Conservation (phyloP, 2,888 invertebrate species). For the Seira sanloemensis region DNA sequence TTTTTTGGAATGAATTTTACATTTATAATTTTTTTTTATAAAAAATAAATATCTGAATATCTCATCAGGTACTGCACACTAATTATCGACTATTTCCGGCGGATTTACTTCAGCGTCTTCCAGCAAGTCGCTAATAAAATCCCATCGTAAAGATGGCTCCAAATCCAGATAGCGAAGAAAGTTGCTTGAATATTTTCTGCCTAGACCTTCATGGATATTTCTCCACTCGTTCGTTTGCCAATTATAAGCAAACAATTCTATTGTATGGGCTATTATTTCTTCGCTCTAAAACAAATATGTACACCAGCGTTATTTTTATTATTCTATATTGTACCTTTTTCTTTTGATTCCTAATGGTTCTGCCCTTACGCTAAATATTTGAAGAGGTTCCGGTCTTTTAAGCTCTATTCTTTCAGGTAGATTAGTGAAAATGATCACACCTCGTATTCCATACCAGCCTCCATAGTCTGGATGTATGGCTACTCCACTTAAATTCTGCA, state of each 20-base stretch:
- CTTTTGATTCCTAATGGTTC: too few species aligned
- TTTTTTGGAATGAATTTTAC: too few species aligned
- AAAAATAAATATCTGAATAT: too few species aligned
- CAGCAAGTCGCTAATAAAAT: slow-evolving; percentile 35
- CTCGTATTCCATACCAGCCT: slow-evolving; percentile 78
- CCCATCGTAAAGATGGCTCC: slow-evolving; percentile 61
- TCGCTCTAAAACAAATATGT: slow-evolving; percentile 56
- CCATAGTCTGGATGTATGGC: slow-evolving; percentile 77
- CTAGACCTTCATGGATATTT: slow-evolving; percentile 57
- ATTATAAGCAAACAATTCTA: slow-evolving; percentile 69
- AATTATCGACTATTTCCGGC: too few species aligned
- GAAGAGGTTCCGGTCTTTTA: slow-evolving; percentile 34
- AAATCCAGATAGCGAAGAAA: slow-evolving; percentile 66
- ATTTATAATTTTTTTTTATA: too few species aligned
- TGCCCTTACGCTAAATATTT: slow-evolving; percentile 49
- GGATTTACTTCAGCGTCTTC: too few species aligned
- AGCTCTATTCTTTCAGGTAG: slow-evolving; percentile 56
- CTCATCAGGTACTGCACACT: too few species aligned
- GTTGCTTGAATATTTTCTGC: slow-evolving; percentile 65
- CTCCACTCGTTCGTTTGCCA: slow-evolving; percentile 70
- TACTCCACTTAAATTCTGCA: slow-evolving; percentile 75
- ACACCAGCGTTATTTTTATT: neutral
- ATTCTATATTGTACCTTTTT: neutral
- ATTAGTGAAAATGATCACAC: slow-evolving; percentile 76
- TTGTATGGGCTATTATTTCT: slow-evolving; percentile 42